phyloP scores from a whole-genome alignment of 2,113 vertebrate genomes.

The Phylloscopus whistleri region DNA sequence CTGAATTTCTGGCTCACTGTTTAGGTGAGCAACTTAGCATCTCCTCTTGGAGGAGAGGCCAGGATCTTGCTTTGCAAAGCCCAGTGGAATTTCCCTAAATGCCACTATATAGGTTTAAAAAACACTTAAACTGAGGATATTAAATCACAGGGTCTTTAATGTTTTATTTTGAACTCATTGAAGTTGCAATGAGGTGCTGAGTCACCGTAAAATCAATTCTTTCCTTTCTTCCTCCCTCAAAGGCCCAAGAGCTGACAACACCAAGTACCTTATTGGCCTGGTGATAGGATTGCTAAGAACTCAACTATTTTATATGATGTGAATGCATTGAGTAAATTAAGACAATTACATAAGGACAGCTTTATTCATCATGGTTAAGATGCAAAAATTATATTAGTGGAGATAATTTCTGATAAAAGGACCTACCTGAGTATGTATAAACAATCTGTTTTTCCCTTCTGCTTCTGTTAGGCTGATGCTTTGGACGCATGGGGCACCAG shows the following conservation, averaged over 20 bases:
- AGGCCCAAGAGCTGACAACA: not conserved
- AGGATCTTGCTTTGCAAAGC: not conserved
- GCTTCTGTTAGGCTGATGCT: not conserved
- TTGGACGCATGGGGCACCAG: not conserved
- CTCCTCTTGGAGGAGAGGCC: not conserved
- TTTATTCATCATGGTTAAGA: not conserved
- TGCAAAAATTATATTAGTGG: not conserved
- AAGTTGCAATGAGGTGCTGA: not conserved
- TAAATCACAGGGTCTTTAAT: not conserved
- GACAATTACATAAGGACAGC: not conserved
- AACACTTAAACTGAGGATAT: not conserved
- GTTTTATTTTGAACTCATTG: not conserved
- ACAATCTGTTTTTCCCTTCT: not conserved
- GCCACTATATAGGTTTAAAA: not conserved
- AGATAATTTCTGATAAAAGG: not conserved
- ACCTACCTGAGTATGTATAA: not conserved
- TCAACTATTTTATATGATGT: not conserved
- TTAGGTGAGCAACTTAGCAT: not conserved
- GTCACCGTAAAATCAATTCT: not conserved
- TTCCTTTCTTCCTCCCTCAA: not conserved
- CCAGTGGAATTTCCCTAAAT: not conserved
- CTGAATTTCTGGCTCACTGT: not conserved
- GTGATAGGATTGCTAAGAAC: not conserved
- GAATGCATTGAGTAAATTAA: not conserved
- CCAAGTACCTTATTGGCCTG: not conserved